Evolutionary conservation across 2,113 vertebrate genomes (phyloP), one percentile per base, ranked within the genome.

Genomic region (Stegostoma tigrinum): DNA sequence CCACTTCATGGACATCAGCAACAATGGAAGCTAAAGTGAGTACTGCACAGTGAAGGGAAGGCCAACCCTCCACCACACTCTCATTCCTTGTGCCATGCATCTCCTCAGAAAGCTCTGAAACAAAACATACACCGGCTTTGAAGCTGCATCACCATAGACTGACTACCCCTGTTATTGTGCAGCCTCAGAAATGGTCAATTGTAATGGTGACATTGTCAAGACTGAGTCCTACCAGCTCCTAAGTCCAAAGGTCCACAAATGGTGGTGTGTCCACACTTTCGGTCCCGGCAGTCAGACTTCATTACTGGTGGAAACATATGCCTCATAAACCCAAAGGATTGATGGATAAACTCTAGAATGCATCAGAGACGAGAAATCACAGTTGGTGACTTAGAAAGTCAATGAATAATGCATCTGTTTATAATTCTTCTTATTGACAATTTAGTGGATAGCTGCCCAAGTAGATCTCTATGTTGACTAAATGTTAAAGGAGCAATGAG

Each of bases 401-500:
- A 75, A 34, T 75, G 30, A 10, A 10, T 75, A 7, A 30, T 75
- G 30, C 34, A 75, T 34, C n/a, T 34, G 34, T 75, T 1, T 75
- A 34, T 12, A 75, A 75, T 75, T 75, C 27, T 27, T 75, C 72
- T 75, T 8, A 75, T 75, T 75, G 72, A 75, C 34, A 75, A 34
- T 75, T 34, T 75, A 75, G 7, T 75, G 72, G 30, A 34, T 75
- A 75, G 30, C n/a, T 75, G 27, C 72, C 27, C 72, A 75, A 75
- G 34, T 75, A 12, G 34, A 75, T 75, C 6, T 75, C 30, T 10
- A 72, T 72, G 24, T 27, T 72, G 23, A 34, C 97, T 3, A 19
- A 83, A 83, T 83, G n/a, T 96, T 97, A 96, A 96, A 90, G 95
- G 96, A 0, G 96, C 83, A 83, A 61, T 83, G 5, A 42, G 17